Percentiles rank a stretch among this genome's conserved stretches.
phyloP scores from a whole-genome alignment of 2,797 vertebrate genomes.

The Sparus aurata region DNA sequence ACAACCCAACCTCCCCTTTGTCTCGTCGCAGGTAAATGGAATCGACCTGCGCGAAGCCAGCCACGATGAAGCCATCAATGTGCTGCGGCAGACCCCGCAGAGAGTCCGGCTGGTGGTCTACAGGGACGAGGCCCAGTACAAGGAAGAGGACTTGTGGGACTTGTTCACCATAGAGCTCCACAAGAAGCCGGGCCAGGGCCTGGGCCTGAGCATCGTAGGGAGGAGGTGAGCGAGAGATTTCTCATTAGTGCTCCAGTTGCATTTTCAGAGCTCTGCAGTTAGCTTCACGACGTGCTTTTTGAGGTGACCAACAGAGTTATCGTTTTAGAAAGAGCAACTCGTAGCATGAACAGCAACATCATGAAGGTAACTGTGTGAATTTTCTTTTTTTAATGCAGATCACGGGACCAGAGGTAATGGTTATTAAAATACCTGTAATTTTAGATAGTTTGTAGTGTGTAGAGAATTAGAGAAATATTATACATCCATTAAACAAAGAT shows the following conservation, averaged over 20 bases:
- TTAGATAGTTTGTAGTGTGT: neutral
- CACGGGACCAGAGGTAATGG: constrained; percentile 78
- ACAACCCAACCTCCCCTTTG: neutral
- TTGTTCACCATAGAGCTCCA: constrained; percentile 91
- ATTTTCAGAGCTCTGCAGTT: neutral
- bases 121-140: constrained; percentile 96
- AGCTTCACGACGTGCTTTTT: neutral
- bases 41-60: constrained; percentile 93
- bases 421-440: neutral
- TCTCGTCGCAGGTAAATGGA: constrained; percentile 90
- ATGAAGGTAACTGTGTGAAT: constrained; percentile 23
- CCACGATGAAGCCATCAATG: constrained; percentile 98
- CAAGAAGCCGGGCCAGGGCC: constrained; percentile 92
- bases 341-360: no score
- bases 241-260: neutral
- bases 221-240: constrained; percentile 87
- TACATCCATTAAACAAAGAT: neutral
- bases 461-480: constrained; percentile 6
- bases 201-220: constrained; percentile 97
- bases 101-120: constrained; percentile 92
- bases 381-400: constrained; percentile 72
- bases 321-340: neutral
- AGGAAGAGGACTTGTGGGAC: constrained; percentile 97
- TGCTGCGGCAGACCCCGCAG: constrained; percentile 95
- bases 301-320: neutral